A percentile compares a stretch with the other conserved stretches of the same genome.
These are phyloP conservation scores for Nycticebus coucang DNA, from an alignment of 2,113 vertebrate genomes.

Conservation along the genomic window DNA sequence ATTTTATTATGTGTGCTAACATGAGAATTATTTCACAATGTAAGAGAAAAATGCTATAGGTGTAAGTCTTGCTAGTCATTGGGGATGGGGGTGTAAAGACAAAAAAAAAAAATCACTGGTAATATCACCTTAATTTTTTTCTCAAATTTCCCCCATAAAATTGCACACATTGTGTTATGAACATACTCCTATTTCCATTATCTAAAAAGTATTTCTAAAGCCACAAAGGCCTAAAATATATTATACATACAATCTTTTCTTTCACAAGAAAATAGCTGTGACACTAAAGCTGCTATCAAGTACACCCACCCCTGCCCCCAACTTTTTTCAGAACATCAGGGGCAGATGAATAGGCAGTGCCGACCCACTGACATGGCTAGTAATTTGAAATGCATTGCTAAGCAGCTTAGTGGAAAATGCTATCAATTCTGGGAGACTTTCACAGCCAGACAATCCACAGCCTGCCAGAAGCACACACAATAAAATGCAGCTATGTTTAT, in stretches of 20 bases:
- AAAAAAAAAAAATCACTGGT: neutral
- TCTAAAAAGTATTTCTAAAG: slow-evolving; percentile 21
- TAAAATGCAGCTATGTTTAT: slow-evolving; percentile 42
- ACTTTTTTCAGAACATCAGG: neutral
- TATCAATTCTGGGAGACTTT: slow-evolving; percentile 31
- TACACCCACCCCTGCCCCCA: neutral
- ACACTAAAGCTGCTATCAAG: neutral
- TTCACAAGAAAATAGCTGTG: neutral
- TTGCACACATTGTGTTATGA: neutral
- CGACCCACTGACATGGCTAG: slow-evolving; percentile 2
- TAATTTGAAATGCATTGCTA: slow-evolving; percentile 47
- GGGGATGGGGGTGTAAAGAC: neutral
- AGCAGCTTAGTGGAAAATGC: slow-evolving; percentile 54
- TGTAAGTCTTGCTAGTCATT: neutral
- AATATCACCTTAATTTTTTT: neutral
- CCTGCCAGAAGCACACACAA: slow-evolving; percentile 15
- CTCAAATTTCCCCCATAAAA: neutral
- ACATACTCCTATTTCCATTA: neutral
- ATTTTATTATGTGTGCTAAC: neutral
- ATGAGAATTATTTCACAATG: neutral
- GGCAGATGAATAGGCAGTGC: neutral
- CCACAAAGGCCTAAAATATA: neutral
- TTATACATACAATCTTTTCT: neutral
- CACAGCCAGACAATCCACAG: slow-evolving; percentile 10
- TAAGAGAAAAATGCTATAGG: slow-evolving; percentile 26